Evolutionary conservation across 2,888 invertebrate genomes (phyloP).

Genomic region (Homarus gammarus): DNA sequence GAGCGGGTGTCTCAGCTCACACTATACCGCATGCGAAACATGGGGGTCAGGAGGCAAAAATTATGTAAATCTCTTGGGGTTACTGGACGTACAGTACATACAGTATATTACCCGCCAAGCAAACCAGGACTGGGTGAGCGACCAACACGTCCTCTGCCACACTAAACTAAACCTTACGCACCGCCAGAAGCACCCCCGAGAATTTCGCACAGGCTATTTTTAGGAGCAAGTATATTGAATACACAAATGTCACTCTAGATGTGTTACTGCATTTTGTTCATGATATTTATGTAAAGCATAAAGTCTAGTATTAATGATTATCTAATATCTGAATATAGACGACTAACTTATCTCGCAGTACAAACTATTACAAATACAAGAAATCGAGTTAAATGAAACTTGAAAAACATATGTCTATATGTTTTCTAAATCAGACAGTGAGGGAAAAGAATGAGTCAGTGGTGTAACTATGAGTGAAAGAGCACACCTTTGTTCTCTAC

Average conservation of each 20-base stretch:
- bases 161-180: background rate
- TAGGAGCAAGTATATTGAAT: background rate
- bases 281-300: no score
- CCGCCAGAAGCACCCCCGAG: background rate
- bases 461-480: background rate
- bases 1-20: background rate
- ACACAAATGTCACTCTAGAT: background rate
- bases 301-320: no score
- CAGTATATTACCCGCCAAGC: background rate
- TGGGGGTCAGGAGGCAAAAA: background rate
- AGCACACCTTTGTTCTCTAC: background rate
- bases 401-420: no score
- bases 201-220: background rate
- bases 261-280: background rate
- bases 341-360: no score
- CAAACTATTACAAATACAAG: no score
- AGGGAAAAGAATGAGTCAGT: no score
- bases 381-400: no score
- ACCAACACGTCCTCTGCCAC: background rate
- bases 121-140: background rate
- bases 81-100: background rate
- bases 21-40: background rate
- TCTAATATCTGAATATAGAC: no score
- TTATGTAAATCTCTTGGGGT: background rate
- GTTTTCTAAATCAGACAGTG: no score